A percentile compares a stretch with the other conserved stretches of the same genome.
Conservation (phyloP, 2,113 vertebrate genomes). For the Pollimyrus isidori region DNA sequence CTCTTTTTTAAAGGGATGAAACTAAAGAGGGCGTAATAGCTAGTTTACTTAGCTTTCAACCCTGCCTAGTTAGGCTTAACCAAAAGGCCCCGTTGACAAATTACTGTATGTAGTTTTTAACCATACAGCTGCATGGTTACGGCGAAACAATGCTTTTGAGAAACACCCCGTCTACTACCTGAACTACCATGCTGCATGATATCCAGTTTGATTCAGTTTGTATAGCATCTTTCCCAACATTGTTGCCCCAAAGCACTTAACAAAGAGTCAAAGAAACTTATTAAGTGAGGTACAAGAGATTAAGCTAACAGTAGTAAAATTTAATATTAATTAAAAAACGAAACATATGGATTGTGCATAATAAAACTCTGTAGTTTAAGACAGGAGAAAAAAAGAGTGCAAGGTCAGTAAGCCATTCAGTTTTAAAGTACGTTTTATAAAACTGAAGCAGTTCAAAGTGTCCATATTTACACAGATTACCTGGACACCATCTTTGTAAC, state of each 20-base stretch:
- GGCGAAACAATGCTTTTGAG: too few species aligned
- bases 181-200: background rate
- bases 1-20: background rate
- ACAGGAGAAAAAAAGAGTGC: background rate
- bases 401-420: background rate
- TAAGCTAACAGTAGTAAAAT: background rate
- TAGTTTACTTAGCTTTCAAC: background rate
- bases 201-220: background rate
- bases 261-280: background rate
- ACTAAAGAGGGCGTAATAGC: background rate
- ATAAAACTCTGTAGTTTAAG: background rate
- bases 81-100: too few species aligned
- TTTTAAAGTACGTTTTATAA: background rate
- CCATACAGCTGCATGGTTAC: too few species aligned
- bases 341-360: background rate
- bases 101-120: too few species aligned
- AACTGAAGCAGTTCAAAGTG: background rate
- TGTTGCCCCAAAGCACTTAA: background rate
- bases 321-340: background rate
- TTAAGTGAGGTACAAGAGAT: background rate
- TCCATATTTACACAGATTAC: background rate
- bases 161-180: too few species aligned
- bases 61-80: background rate
- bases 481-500: background rate
- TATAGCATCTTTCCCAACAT: background rate